A percentile compares a stretch with the other conserved stretches of the same genome.
Evolutionary conservation across 2,113 vertebrate genomes (phyloP).

Genomic region (Varanus komodoensis): DNA sequence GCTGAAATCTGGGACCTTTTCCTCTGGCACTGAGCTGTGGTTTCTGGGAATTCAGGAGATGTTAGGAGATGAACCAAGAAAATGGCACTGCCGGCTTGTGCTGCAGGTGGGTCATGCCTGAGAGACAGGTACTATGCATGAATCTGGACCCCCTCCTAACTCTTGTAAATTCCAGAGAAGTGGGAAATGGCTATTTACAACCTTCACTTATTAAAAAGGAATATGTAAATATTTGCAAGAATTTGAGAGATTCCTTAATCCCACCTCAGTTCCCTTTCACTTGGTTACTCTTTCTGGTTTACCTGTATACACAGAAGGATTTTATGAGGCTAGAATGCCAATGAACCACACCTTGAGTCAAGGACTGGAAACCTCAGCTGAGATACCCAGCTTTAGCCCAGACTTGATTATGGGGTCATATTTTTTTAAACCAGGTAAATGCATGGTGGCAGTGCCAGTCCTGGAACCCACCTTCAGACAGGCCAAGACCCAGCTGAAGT

Average conservation of each 20-base stretch:
- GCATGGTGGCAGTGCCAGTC: not conserved
- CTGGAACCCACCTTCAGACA: not conserved
- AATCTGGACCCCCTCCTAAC: not conserved
- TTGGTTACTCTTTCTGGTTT: not conserved
- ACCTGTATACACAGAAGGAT: not conserved
- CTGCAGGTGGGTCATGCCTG: not conserved
- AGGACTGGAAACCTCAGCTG: not conserved
- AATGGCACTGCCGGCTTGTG: not conserved
- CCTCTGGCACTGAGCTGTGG: not conserved
- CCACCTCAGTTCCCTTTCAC: not conserved
- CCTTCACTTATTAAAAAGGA: not conserved
- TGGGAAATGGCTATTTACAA: not conserved
- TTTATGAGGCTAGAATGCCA: not conserved
- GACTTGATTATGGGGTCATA: not conserved
- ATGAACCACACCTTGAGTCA: not conserved
- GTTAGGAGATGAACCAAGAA: not conserved
- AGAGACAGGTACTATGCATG: not conserved
- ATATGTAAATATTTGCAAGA: not conserved
- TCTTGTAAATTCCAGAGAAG: not conserved
- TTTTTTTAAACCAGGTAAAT: not conserved
- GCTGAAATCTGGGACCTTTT: not conserved
- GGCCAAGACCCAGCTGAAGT: not conserved
- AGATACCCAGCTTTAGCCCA: not conserved
- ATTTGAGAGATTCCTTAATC: not conserved
- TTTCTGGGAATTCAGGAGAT: not conserved